phyloP scores from a whole-genome alignment of 2,113 vertebrate genomes.

The Myrmophylax atrothorax region DNA sequence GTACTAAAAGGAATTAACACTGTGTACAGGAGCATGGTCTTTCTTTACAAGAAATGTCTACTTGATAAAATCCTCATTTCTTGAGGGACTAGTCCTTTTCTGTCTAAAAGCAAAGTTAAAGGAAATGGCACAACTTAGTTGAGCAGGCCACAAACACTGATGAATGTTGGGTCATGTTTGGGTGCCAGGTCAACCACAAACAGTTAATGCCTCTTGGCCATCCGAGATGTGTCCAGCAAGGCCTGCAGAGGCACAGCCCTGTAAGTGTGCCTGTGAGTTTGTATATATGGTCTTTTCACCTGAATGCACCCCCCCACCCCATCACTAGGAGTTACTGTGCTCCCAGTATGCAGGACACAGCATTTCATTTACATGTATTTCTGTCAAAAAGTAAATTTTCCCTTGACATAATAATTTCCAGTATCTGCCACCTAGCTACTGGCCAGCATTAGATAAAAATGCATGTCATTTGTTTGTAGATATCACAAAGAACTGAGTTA shows the following conservation, averaged over 20 bases:
- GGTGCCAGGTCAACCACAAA: neutral
- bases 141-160: neutral
- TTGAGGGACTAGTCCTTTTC: neutral
- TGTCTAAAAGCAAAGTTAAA: neutral
- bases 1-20: neutral
- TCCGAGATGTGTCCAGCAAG: neutral
- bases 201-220: neutral
- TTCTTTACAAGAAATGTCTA: neutral
- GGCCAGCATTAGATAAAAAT: neutral
- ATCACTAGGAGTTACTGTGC: neutral
- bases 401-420: neutral
- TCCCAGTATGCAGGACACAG: neutral
- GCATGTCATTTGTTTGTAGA: neutral
- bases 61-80: neutral
- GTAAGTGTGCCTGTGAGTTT: neutral
- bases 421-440: neutral
- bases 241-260: neutral
- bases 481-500: neutral
- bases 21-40: neutral
- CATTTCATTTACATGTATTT: neutral
- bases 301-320: neutral
- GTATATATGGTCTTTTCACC: neutral
- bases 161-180: neutral
- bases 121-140: neutral
- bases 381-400: neutral